Evolutionary conservation across 2,888 invertebrate genomes (phyloP).

Genomic region (Holacanthella duospinosa): DNA sequence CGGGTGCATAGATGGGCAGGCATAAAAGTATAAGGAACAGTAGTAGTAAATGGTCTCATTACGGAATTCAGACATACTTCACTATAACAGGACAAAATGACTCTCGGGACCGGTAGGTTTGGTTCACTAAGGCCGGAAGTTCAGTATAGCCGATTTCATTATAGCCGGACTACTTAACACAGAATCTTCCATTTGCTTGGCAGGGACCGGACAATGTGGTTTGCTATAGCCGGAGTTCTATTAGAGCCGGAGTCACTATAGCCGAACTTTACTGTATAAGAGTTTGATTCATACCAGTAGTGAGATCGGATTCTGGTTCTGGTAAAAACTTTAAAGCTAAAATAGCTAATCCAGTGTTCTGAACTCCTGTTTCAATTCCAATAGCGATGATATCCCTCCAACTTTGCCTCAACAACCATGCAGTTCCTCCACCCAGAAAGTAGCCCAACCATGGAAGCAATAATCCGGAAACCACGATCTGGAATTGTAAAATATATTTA

Average conservation of each 20-base stretch:
- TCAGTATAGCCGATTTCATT: no score
- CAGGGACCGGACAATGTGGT: no score
- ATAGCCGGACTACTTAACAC: no score
- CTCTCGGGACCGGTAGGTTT: no score
- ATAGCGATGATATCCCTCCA: conserved; percentile 68
- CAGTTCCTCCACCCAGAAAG: conserved; percentile 54
- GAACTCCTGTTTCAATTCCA: conserved; percentile 83
- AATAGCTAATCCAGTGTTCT: conserved; percentile 86
- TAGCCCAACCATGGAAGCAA: conserved; percentile 75
- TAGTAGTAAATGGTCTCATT: not conserved
- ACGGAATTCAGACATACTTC: no score
- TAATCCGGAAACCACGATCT: conserved; percentile 71
- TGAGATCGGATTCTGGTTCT: conserved; percentile 77
- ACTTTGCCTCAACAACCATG: conserved; percentile 53
- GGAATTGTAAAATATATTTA: conserved; percentile 34
- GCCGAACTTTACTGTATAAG: no score
- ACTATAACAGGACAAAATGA: no score
- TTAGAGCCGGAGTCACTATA: no score
- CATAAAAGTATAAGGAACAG: not conserved
- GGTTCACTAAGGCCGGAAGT: no score
- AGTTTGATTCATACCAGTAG: conserved; percentile 54
- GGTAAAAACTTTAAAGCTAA: conserved; percentile 70
- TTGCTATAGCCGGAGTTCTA: no score
- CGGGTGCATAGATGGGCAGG: no score
- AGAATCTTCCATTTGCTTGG: no score